A percentile compares a stretch with the other conserved stretches of the same genome.
These are phyloP conservation scores for Anser brachyrhynchus DNA, from an alignment of 2,113 vertebrate genomes.

Conservation along the genomic window DNA sequence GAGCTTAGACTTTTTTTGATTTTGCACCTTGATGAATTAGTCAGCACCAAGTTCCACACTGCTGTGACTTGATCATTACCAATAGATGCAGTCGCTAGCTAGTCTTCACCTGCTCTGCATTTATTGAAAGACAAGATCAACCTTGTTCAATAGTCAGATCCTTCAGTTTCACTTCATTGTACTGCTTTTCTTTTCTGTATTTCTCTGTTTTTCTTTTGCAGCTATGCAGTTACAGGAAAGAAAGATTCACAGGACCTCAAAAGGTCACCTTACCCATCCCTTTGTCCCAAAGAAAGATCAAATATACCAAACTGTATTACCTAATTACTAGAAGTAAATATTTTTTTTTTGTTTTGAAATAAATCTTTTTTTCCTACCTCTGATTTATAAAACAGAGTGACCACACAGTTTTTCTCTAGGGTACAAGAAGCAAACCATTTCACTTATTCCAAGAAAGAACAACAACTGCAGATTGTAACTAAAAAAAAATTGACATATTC, in stretches of 20 bases:
- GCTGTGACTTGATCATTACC: background rate
- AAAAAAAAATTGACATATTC: background rate
- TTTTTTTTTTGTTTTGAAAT: background rate
- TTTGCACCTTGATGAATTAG: background rate
- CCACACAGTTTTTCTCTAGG: background rate
- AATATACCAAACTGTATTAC: background rate
- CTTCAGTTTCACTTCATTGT: background rate
- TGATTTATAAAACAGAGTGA: background rate
- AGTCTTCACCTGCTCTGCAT: background rate
- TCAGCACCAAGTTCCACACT: background rate
- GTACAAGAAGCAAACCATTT: background rate
- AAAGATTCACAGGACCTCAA: background rate
- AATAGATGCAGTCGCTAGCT: background rate
- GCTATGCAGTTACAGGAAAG: background rate
- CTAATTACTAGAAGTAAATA: background rate
- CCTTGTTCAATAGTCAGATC: background rate
- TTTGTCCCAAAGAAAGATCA: background rate
- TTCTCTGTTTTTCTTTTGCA: background rate
- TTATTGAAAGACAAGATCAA: background rate
- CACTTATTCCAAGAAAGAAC: background rate
- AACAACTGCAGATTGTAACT: background rate
- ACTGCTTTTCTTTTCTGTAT: background rate
- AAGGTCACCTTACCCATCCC: background rate
- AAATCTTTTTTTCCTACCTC: background rate
- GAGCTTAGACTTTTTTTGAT: background rate